Conservation (phyloP, 2,888 invertebrate species). For the Anaspis maculata region DNA sequence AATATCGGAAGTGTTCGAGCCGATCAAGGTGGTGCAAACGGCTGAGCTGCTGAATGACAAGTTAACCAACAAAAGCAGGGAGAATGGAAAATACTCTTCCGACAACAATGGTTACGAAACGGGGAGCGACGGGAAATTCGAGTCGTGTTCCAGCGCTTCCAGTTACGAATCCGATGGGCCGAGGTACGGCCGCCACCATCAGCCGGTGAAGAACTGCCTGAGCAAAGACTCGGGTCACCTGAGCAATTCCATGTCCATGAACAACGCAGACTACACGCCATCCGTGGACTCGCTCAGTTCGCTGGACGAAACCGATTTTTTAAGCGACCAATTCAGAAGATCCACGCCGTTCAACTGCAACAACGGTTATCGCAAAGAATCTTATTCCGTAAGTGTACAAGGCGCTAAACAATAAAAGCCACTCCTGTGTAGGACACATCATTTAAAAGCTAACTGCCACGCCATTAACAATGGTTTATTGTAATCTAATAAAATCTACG, state of each 20-base stretch:
- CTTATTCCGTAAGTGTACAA: not conserved
- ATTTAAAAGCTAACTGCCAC: no score
- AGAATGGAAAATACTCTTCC: conserved; percentile 25
- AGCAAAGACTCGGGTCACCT: conserved; percentile 41
- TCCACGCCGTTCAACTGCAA: conserved; percentile 25
- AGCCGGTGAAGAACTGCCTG: conserved; percentile 18
- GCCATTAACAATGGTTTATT: no score
- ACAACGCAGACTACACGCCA: conserved; percentile 37
- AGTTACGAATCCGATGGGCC: conserved; percentile 39
- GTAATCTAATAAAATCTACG: no score
- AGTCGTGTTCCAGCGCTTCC: conserved; percentile 39
- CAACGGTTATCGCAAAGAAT: conserved; percentile 25
- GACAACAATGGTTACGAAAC: conserved; percentile 38
- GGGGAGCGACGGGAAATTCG: conserved; percentile 34
- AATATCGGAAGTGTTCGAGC: conserved; percentile 60
- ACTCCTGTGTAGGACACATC: no score
- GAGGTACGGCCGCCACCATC: conserved; percentile 15
- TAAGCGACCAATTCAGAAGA: conserved; percentile 36
- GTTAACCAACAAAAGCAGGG: conserved; percentile 19
- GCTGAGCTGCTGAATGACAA: conserved; percentile 34
- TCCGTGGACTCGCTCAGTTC: conserved; percentile 41
- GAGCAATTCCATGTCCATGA: conserved; percentile 35
- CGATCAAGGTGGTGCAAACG: conserved; percentile 41
- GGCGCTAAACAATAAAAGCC: no score
- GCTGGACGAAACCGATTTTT: conserved; percentile 40